A percentile compares a stretch with the other conserved stretches of the same genome.
phyloP scores from a whole-genome alignment of 2,113 vertebrate genomes.

The Petrocephalus microphthalmus region DNA sequence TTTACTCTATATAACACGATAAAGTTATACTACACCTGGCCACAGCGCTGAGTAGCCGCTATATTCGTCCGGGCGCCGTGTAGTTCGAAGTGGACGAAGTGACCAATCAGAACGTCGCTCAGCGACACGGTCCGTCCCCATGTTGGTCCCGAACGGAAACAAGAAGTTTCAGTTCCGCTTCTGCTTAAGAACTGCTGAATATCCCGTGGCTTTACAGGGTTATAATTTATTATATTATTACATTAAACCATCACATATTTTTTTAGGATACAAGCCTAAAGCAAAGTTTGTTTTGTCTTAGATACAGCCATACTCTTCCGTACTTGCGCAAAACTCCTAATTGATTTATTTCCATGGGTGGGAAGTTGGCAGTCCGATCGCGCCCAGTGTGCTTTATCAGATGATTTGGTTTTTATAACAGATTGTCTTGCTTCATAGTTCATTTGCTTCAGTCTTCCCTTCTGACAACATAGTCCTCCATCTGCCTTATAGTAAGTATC shows the following conservation, averaged over 20 bases:
- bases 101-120: conserved; percentile 44
- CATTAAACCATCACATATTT: neutral
- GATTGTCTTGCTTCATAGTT: neutral
- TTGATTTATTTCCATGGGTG: conserved; percentile 6
- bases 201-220: neutral
- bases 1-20: neutral
- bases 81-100: conserved; percentile 43
- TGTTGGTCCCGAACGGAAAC: conserved; percentile 27
- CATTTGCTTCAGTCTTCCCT: neutral
- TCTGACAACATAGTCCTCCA: neutral
- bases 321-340: neutral
- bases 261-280: neutral
- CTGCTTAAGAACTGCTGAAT: neutral
- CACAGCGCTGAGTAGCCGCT: neutral
- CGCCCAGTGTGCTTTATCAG: neutral
- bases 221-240: neutral
- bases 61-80: conserved; percentile 41
- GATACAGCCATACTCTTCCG: too few relatives aligned
- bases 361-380: neutral
- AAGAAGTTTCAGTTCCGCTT: neutral
- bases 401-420: neutral
- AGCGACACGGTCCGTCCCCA: neutral
- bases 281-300: neutral
- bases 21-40: neutral
- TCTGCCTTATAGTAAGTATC: conserved; percentile 5